phyloP scores from a whole-genome alignment of 2,888 invertebrate genomes.

The Coelogynopora nodosa region DNA sequence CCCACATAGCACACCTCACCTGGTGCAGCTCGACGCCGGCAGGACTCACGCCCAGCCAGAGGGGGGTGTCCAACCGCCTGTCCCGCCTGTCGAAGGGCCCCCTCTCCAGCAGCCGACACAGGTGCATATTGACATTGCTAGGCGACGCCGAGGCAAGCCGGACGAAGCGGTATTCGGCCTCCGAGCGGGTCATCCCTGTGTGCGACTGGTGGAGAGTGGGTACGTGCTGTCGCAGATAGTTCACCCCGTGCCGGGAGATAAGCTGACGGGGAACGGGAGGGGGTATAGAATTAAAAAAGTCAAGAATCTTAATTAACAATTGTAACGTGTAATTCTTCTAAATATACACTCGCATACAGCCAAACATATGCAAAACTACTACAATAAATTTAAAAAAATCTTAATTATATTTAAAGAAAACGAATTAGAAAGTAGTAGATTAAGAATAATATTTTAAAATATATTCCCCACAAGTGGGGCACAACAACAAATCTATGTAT shows the following conservation, averaged over 20 bases:
- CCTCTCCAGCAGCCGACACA: constrained; percentile 64
- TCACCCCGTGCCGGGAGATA: constrained; percentile 59
- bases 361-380: too few species aligned
- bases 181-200: constrained; percentile 72
- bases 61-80: constrained; percentile 66
- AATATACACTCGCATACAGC: too few species aligned
- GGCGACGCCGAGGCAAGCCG: constrained; percentile 75
- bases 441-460: too few species aligned
- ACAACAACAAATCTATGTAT: too few species aligned
- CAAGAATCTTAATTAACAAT: too few species aligned
- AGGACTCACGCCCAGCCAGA: constrained; percentile 84
- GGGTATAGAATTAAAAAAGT: neutral
- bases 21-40: constrained; percentile 82
- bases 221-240: constrained; percentile 66
- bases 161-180: constrained; percentile 82
- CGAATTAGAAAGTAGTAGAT: too few species aligned
- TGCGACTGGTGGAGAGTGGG: constrained; percentile 79
- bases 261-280: neutral
- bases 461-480: too few species aligned
- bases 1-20: constrained; percentile 55
- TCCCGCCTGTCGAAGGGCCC: constrained; percentile 69
- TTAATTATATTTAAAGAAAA: too few species aligned
- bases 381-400: too few species aligned
- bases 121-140: constrained; percentile 81
- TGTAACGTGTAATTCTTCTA: too few species aligned